phyloP scores from a whole-genome alignment of 1,140 invertebrate species.

The Acromyrmex charruanus region DNA sequence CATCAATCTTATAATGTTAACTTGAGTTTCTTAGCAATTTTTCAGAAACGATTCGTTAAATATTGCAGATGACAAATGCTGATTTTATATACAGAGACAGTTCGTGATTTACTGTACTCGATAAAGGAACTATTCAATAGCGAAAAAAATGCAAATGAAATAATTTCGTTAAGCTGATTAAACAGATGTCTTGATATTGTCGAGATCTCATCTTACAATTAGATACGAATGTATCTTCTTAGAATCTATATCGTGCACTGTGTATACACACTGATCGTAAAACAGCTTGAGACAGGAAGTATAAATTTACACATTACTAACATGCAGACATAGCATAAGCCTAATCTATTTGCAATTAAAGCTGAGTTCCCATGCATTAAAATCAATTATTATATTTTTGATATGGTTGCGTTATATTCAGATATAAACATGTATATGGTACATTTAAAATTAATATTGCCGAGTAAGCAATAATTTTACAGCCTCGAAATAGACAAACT shows the following conservation, averaged over 20 bases:
- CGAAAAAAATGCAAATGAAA: not conserved
- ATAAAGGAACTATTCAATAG: not conserved
- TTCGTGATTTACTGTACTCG: not conserved
- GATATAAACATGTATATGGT: not conserved
- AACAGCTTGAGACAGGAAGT: conserved; percentile 47
- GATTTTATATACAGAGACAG: not conserved
- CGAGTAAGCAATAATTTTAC: not conserved
- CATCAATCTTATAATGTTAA: too few relatives aligned
- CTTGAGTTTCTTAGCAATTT: not conserved
- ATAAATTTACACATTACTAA: conserved; percentile 42
- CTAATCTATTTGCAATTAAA: conserved; percentile 56
- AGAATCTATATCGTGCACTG: conserved; percentile 31
- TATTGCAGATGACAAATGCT: not conserved
- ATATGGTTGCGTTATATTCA: not conserved
- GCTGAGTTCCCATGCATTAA: conserved; percentile 46
- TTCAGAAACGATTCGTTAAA: not conserved
- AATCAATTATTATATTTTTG: not conserved
- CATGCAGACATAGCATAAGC: conserved; percentile 54
- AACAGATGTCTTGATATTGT: not conserved
- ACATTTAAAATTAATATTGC: not conserved
- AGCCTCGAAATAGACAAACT: not conserved
- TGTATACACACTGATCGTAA: conserved; percentile 37
- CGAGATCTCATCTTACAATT: not conserved
- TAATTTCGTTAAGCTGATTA: not conserved
- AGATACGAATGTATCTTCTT: conserved; percentile 10